A percentile compares a stretch with the other conserved stretches of the same genome.
These are phyloP conservation scores for Oligia latruncula DNA, from an alignment of 2,888 invertebrate species.

Conservation along the genomic window DNA sequence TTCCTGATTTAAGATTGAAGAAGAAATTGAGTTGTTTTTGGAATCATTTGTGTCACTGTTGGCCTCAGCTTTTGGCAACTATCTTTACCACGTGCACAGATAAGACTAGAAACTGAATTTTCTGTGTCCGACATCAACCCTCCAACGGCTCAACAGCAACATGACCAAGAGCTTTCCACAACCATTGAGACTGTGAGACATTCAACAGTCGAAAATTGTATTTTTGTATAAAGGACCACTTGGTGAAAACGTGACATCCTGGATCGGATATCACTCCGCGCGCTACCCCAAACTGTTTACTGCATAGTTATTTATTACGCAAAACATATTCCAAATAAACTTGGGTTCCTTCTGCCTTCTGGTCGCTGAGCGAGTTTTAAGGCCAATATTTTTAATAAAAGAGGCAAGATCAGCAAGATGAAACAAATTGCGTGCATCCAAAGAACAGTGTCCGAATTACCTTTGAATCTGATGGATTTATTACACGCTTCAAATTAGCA, in stretches of 20 bases:
- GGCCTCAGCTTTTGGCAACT: not conserved
- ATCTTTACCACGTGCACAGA: not conserved
- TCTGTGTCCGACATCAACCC: not conserved
- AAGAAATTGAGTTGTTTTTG: constrained; percentile 17
- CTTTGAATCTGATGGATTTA: constrained; percentile 75
- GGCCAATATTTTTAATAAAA: constrained; percentile 55
- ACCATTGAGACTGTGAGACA: not conserved
- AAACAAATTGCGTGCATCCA: constrained; percentile 62
- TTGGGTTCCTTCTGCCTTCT: constrained; percentile 8
- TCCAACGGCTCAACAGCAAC: not conserved
- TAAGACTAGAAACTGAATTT: not conserved
- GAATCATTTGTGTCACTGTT: not conserved
- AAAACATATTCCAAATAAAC: constrained; percentile 38
- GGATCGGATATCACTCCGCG: constrained; percentile 31
- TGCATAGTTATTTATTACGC: constrained; percentile 42
- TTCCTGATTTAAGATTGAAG: constrained; percentile 51
- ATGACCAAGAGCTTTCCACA: constrained; percentile 3
- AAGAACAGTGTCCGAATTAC: constrained; percentile 69
- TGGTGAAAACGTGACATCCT: constrained; percentile 20
- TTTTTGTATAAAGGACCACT: constrained; percentile 27
- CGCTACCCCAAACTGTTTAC: constrained; percentile 39
- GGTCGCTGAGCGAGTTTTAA: constrained; percentile 45
- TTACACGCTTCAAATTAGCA: constrained; percentile 68
- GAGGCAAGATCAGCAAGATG: constrained; percentile 54
- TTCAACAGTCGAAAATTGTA: constrained; percentile 8